phyloP scores from a whole-genome alignment of 2,113 vertebrate genomes.

The Neofelis nebulosa region DNA sequence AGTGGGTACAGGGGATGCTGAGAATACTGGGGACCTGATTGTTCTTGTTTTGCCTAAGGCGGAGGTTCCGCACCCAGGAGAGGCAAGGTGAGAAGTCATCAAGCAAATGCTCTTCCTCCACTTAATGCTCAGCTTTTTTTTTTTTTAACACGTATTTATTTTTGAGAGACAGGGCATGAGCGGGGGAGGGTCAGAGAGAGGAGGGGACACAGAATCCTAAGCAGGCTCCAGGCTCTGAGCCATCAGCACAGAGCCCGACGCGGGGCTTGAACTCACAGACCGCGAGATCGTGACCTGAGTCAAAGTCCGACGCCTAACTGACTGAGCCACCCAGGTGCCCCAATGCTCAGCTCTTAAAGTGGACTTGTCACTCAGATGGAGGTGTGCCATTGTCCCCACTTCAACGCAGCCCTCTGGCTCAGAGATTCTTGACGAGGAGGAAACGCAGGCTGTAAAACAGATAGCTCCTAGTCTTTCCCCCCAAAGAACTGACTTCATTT shows the following conservation, averaged over 20 bases:
- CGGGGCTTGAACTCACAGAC: too few relatives aligned
- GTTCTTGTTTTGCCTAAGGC: not conserved
- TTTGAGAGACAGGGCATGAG: too few relatives aligned
- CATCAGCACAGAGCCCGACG: too few relatives aligned
- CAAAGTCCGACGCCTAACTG: fast-evolving
- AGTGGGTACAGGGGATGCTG: not conserved
- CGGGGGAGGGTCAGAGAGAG: too few relatives aligned
- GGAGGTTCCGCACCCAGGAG: not conserved
- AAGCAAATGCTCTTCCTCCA: not conserved
- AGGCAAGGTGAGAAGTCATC: not conserved
- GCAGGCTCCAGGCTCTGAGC: too few relatives aligned
- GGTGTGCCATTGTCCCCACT: not conserved
- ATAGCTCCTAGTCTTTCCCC: not conserved
- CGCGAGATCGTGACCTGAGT: too few relatives aligned
- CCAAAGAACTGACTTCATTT: not conserved
- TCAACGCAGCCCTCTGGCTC: not conserved
- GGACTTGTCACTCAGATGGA: not conserved
- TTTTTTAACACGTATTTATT: too few relatives aligned
- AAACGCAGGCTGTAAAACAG: not conserved
- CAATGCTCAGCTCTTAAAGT: not conserved
- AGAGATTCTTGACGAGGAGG: not conserved
- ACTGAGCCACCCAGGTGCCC: too few relatives aligned
- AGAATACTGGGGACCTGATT: not conserved
- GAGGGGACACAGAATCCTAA: too few relatives aligned
- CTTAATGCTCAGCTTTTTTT: not conserved